These are phyloP conservation scores for Eudasyphora cyanicolor DNA, from an alignment of 2,888 invertebrate species.

Conservation along the genomic window DNA sequence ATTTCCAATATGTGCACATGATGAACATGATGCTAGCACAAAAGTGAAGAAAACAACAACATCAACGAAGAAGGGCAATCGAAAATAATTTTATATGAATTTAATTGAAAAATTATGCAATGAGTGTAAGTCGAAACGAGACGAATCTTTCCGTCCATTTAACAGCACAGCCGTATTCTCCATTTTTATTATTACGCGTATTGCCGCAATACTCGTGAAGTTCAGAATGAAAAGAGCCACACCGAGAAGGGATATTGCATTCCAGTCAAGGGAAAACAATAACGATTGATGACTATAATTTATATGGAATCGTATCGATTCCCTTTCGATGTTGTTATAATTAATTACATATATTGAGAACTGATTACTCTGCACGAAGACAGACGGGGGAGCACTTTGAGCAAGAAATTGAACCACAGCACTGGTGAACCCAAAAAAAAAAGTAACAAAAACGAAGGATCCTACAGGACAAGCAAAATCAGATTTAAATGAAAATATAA, in stretches of 20 bases:
- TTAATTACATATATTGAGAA: background rate
- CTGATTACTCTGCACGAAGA: background rate
- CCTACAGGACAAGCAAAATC: no score
- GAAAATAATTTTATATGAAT: background rate
- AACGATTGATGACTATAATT: background rate
- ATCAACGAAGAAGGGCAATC: background rate
- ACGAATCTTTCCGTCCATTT: background rate
- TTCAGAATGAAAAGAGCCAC: background rate
- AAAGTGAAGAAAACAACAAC: background rate
- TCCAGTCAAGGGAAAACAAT: background rate
- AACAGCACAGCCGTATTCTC: background rate
- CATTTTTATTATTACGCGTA: no score
- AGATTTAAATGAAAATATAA: no score
- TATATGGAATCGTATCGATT: background rate
- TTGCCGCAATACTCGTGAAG: background rate
- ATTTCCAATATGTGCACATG: background rate
- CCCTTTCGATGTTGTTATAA: background rate
- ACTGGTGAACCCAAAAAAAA: no score
- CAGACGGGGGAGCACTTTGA: background rate
- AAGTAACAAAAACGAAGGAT: no score
- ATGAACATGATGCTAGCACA: background rate
- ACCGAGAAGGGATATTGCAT: background rate
- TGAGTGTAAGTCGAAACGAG: background rate
- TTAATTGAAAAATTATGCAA: conserved; percentile 14
- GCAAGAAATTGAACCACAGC: no score